phyloP scores from a whole-genome alignment of 2,888 invertebrate genomes.

The Dicranocentrus wangi region DNA sequence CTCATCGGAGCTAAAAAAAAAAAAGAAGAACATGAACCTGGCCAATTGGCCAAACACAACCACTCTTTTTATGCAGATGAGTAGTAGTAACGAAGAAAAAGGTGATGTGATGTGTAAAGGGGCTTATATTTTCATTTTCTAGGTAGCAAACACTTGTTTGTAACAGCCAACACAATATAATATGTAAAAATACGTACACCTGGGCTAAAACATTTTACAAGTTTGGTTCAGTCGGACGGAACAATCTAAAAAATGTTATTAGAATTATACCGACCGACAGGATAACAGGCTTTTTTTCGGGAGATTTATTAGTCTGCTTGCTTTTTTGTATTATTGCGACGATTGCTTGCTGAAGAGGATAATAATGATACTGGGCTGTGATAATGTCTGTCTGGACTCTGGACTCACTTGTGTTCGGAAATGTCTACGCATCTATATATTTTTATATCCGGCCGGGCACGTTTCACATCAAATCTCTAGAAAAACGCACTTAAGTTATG shows the following conservation, averaged over 20 bases:
- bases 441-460: background rate
- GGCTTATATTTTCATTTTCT: background rate
- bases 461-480: too few species aligned
- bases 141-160: background rate
- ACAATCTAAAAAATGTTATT: conserved; percentile 5
- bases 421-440: background rate
- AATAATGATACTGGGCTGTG: too few species aligned
- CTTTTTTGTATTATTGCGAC: too few species aligned
- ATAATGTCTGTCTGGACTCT: background rate
- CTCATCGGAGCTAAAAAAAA: background rate
- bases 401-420: background rate
- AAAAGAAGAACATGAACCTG: conserved; percentile 6
- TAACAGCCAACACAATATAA: background rate
- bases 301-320: background rate
- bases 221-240: conserved; percentile 3
- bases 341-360: background rate
- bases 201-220: background rate
- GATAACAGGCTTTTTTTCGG: conserved; percentile 6
- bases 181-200: background rate
- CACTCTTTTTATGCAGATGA: conserved; percentile 16
- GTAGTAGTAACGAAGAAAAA: conserved; percentile 9
- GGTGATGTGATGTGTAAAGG: background rate
- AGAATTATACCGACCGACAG: background rate
- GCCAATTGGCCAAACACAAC: background rate
- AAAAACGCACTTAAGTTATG: too few species aligned